A percentile compares a stretch with the other conserved stretches of the same genome.
Evolutionary conservation across 1,140 invertebrate genomes (phyloP).

Genomic region (Cepaea nemoralis): DNA sequence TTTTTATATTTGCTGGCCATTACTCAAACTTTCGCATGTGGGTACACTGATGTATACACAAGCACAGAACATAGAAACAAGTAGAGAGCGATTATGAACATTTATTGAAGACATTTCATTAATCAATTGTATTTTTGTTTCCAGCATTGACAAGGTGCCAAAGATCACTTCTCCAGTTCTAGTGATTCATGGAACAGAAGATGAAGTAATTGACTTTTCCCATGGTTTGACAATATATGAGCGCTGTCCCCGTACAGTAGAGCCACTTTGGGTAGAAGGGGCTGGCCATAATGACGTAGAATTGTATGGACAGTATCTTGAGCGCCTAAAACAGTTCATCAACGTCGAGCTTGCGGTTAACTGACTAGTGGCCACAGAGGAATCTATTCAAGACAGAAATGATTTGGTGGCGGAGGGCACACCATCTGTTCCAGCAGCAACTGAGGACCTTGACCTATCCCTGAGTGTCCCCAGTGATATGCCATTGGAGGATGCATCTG

Average conservation of each 20-base stretch:
- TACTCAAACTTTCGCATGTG: too few relatives aligned
- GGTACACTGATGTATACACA: too few relatives aligned
- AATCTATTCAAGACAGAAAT: conserved; percentile 25
- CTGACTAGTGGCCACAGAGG: conserved; percentile 59
- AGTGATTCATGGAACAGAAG: conserved; percentile 99
- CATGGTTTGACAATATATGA: conserved; percentile 99
- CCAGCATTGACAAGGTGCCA: conserved; percentile 93
- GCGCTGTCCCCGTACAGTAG: conserved; percentile 94
- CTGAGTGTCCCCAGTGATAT: background rate
- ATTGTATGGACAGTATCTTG: conserved; percentile 95
- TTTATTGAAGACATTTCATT: too few relatives aligned
- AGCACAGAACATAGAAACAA: too few relatives aligned
- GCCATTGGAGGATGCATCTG: background rate
- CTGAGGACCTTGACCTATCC: conserved; percentile 25
- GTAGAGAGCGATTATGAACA: too few relatives aligned
- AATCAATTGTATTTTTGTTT: conserved; percentile 43
- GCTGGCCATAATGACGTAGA: conserved; percentile 97
- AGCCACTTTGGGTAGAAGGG: conserved; percentile 94
- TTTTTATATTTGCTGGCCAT: too few relatives aligned
- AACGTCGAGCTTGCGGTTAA: conserved; percentile 84
- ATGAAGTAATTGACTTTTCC: conserved; percentile 99
- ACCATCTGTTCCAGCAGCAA: conserved; percentile 14
- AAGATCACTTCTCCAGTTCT: conserved; percentile 98
- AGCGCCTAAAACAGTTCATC: conserved; percentile 97
- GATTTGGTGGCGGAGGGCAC: background rate